A percentile compares a stretch with the other conserved stretches of the same genome.
phyloP scores from a whole-genome alignment of 2,888 invertebrate species.

The Tachina grossa region DNA sequence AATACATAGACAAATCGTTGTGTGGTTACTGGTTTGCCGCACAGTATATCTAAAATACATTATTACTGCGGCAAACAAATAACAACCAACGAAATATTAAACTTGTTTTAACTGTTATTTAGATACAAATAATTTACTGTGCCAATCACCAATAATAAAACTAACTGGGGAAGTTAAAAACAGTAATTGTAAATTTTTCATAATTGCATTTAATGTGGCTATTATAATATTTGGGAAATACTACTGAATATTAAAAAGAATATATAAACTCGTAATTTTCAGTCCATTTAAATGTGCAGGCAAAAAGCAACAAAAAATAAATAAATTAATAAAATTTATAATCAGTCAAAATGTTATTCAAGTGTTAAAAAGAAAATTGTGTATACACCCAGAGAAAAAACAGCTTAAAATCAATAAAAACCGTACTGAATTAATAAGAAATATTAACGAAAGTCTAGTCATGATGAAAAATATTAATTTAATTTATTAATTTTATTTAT shows the following conservation, averaged over 20 bases:
- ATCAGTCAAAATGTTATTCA: conserved; percentile 56
- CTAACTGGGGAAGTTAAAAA: neutral
- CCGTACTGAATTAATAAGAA: too few species aligned
- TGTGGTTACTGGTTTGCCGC: too few species aligned
- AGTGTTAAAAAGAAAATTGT: conserved; percentile 42
- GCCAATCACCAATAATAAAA: neutral
- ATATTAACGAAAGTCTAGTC: too few species aligned
- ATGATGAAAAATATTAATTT: too few species aligned
- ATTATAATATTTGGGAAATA: neutral
- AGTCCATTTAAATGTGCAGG: neutral
- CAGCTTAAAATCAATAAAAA: too few species aligned
- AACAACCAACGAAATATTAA: too few species aligned
- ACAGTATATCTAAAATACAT: too few species aligned
- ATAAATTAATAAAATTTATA: too few species aligned
- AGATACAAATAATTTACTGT: conserved; percentile 27
- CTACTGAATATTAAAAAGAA: neutral
- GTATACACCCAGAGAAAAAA: too few species aligned
- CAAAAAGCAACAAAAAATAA: neutral
- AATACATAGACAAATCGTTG: conserved; percentile 2
- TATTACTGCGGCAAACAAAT: too few species aligned
- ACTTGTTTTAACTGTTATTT: conserved; percentile 13
- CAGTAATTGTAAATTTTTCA: neutral
- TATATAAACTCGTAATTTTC: neutral
- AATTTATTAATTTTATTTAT: too few species aligned
- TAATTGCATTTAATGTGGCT: conserved; percentile 2